Evolutionary conservation across 2,888 invertebrate genomes (phyloP).

Genomic region (Apodemia mormo): DNA sequence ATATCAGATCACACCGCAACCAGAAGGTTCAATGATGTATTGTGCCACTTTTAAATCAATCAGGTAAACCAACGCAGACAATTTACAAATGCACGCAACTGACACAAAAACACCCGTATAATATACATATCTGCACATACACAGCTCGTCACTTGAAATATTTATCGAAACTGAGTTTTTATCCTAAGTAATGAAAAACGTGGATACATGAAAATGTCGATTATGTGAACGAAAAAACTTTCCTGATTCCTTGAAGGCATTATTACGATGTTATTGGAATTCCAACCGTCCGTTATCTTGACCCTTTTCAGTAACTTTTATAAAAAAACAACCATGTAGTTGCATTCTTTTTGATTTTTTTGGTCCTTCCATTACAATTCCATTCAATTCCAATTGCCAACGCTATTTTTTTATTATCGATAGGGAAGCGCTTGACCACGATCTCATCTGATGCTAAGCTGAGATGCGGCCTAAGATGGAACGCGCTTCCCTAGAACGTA

Average conservation of each 20-base stretch:
- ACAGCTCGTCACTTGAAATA: background rate
- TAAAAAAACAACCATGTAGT: background rate
- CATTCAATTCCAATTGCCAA: too few species aligned
- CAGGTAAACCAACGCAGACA: background rate
- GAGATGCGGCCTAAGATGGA: too few species aligned
- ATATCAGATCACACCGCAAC: background rate
- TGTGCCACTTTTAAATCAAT: background rate
- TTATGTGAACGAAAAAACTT: conserved; percentile 5
- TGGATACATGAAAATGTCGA: conserved; percentile 3
- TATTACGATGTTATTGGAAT: conserved; percentile 8
- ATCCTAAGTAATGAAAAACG: conserved; percentile 8
- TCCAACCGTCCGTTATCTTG: conserved; percentile 8
- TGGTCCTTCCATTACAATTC: background rate
- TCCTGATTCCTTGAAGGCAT: background rate
- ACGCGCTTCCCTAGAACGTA: too few species aligned
- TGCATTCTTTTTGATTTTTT: conserved; percentile 1
- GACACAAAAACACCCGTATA: background rate
- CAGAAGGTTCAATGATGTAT: background rate
- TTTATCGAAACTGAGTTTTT: background rate
- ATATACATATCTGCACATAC: background rate
- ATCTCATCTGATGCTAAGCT: too few species aligned
- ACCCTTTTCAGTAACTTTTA: conserved; percentile 11
- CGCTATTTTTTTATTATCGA: too few species aligned
- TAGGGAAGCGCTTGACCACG: too few species aligned
- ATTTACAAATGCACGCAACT: background rate